phyloP scores from a whole-genome alignment of 2,888 invertebrate species.

The Pachymerium ferrugineum region DNA sequence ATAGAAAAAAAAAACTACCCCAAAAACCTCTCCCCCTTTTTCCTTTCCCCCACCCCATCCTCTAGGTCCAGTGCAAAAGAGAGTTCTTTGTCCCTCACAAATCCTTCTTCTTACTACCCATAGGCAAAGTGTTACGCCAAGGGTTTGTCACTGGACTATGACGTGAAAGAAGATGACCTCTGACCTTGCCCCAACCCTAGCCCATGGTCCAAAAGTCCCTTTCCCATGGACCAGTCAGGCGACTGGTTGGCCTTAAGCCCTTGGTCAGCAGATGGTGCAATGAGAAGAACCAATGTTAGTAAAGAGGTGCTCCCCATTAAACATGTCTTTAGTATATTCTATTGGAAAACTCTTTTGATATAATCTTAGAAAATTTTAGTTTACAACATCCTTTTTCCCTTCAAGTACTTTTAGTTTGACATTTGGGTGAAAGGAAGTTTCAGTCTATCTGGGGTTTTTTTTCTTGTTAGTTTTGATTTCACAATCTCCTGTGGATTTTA shows the following conservation, averaged over 20 bases:
- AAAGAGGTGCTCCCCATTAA: slow-evolving; percentile 1
- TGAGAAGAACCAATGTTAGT: neutral
- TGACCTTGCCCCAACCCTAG: slow-evolving; percentile 25
- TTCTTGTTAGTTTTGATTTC: too few species aligned
- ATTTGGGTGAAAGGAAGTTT: too few species aligned
- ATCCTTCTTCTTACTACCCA: slow-evolving; percentile 24
- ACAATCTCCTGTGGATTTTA: too few species aligned
- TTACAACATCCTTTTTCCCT: too few species aligned
- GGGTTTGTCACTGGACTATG: slow-evolving; percentile 24
- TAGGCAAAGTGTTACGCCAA: slow-evolving; percentile 23
- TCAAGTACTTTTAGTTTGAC: too few species aligned
- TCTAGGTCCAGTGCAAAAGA: slow-evolving; percentile 9
- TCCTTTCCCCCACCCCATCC: neutral
- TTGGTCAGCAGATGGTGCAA: slow-evolving; percentile 27
- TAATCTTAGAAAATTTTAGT: neutral
- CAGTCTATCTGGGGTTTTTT: too few species aligned
- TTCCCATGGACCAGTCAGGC: slow-evolving; percentile 27
- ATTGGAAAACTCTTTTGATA: too few species aligned
- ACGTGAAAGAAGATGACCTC: slow-evolving; percentile 24
- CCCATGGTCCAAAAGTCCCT: slow-evolving; percentile 24
- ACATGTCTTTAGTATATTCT: neutral
- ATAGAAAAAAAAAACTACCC: slow-evolving; percentile 4
- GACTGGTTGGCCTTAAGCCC: slow-evolving; percentile 22
- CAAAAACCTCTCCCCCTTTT: neutral
- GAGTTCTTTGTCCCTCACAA: slow-evolving; percentile 12